These are phyloP conservation scores for Paradoxurus hermaphroditus DNA, from an alignment of 2,113 vertebrate species.

Conservation along the genomic window DNA sequence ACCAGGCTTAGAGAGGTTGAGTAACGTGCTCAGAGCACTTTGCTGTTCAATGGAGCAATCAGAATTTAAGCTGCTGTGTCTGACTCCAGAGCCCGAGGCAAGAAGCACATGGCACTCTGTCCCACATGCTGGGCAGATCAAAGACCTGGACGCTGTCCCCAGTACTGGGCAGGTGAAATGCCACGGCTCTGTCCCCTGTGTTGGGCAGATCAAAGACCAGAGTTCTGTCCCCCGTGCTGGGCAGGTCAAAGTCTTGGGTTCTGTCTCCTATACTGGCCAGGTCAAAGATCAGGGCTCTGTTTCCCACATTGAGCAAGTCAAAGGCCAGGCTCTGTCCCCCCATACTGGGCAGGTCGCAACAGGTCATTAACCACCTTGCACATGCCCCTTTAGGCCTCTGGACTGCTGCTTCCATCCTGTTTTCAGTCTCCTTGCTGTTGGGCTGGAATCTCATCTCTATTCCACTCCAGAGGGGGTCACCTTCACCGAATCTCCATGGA, in stretches of 20 bases:
- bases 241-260: too few species aligned
- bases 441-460: neutral
- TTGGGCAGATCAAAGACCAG: too few species aligned
- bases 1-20: neutral
- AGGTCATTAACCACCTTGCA: accelerated
- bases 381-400: accelerated
- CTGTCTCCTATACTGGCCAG: too few species aligned
- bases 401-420: neutral
- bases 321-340: neutral
- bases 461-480: neutral
- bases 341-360: neutral
- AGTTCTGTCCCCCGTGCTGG: too few species aligned
- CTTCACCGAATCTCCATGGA: neutral
- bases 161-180: neutral
- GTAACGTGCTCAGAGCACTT: neutral
- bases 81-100: neutral
- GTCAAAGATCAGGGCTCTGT: too few species aligned
- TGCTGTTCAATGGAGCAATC: neutral
- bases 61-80: neutral
- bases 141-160: neutral
- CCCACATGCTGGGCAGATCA: neutral
- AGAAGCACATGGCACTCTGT: neutral
- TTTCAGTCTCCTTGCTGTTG: neutral
- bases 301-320: too few species aligned
- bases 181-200: neutral